These are phyloP conservation scores for Tragelaphus imberbis DNA, from an alignment of 2,113 vertebrate genomes.

Conservation along the genomic window DNA sequence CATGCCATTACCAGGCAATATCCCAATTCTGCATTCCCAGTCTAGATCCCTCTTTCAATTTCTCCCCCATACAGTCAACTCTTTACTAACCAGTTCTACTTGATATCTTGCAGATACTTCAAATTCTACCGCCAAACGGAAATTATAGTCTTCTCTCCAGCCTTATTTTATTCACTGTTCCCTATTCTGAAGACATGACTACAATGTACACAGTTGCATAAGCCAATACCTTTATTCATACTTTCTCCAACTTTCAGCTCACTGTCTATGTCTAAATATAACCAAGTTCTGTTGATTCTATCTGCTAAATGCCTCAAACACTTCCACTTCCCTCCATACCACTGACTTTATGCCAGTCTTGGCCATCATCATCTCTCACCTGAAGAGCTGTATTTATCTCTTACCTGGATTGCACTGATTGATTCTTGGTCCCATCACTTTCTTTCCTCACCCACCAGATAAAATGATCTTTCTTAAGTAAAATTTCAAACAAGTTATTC, in stretches of 20 bases:
- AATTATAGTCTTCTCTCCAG: background rate
- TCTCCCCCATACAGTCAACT: background rate
- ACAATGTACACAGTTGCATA: background rate
- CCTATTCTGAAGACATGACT: background rate
- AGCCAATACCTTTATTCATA: background rate
- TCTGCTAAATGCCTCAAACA: background rate
- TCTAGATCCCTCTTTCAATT: background rate
- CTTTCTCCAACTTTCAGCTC: background rate
- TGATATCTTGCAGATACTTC: background rate
- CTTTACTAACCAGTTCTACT: background rate
- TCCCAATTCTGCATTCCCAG: background rate
- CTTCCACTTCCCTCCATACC: background rate
- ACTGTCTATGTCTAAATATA: background rate
- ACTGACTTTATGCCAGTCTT: background rate
- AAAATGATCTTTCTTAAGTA: conserved; percentile 23
- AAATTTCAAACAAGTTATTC: background rate
- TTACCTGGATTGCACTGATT: background rate
- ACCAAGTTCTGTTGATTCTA: background rate
- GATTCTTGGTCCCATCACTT: background rate
- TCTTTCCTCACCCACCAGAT: background rate
- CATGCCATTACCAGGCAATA: background rate
- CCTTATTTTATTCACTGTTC: background rate
- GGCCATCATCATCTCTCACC: background rate
- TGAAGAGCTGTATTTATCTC: background rate
- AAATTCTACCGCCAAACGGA: background rate